phyloP scores from a whole-genome alignment of 2,797 vertebrate species.

The Neosilurus hyrtlii region DNA sequence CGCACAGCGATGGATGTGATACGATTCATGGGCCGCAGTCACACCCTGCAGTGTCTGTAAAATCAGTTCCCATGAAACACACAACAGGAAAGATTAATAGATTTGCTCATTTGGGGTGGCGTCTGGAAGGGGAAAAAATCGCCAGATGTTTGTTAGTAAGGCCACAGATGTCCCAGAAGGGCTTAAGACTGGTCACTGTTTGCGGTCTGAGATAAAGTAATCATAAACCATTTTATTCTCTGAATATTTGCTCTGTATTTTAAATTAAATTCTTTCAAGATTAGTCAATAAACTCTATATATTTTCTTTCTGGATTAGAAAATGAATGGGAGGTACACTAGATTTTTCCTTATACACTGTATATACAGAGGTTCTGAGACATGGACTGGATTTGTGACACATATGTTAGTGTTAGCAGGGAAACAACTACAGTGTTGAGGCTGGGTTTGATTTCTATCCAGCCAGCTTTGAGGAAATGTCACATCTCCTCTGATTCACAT shows the following conservation, averaged over 20 bases:
- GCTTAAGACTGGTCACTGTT: conserved; percentile 25
- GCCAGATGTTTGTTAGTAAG: conserved; percentile 26
- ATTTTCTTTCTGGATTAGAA: too few species aligned
- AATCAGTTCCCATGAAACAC: conserved; percentile 47
- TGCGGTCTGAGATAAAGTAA: conserved; percentile 22
- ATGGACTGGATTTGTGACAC: not conserved
- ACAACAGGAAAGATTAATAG: conserved; percentile 33
- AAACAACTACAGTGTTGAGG: not conserved
- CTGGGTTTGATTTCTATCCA: conserved; percentile 61
- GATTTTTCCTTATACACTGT: not conserved
- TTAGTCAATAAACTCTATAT: too few species aligned
- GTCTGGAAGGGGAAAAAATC: conserved; percentile 18
- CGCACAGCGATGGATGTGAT: not conserved
- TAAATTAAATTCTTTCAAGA: too few species aligned
- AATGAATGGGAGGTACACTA: too few species aligned
- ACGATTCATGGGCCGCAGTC: not conserved
- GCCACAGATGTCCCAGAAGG: conserved; percentile 41
- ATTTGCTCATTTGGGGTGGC: conserved; percentile 42
- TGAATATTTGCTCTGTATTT: too few species aligned
- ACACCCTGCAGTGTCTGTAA: conserved; percentile 14
- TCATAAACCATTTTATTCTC: not conserved
- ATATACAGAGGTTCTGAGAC: not conserved
- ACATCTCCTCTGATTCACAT: conserved; percentile 41
- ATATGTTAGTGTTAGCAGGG: not conserved
- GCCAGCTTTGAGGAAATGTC: conserved; percentile 56